Evolutionary conservation across 2,888 invertebrate genomes (phyloP).

Genomic region (Globia sparganii): DNA sequence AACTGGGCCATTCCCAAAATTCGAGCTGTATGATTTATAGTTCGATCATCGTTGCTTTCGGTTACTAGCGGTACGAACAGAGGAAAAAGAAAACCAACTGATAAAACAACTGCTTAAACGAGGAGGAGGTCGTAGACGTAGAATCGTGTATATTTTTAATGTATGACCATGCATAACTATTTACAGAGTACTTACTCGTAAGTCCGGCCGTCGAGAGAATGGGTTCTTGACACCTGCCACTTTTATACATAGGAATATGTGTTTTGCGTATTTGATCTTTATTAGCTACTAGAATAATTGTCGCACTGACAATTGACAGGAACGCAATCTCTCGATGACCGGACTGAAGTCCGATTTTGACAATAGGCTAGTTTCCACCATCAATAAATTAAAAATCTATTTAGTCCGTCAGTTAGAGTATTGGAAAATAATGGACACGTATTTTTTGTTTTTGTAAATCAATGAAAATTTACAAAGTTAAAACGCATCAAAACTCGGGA

Average conservation of each 20-base stretch:
- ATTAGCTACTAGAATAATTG: too few relatives aligned
- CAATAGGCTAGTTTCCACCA: too few relatives aligned
- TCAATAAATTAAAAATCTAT: too few relatives aligned
- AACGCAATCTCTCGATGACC: too few relatives aligned
- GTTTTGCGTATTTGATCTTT: not conserved
- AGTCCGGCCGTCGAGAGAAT: too few relatives aligned
- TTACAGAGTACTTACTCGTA: not conserved
- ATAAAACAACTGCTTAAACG: not conserved
- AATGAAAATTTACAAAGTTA: too few relatives aligned
- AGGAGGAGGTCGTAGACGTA: not conserved
- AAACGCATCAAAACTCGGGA: too few relatives aligned
- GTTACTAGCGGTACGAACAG: not conserved
- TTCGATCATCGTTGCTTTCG: conserved; percentile 24
- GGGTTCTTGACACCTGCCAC: not conserved
- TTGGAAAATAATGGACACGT: too few relatives aligned
- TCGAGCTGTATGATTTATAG: conserved; percentile 50
- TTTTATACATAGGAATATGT: not conserved
- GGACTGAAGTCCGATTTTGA: not conserved
- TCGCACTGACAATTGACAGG: too few relatives aligned
- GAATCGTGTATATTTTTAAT: not conserved
- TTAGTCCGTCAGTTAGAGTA: too few relatives aligned
- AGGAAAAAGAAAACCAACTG: conserved; percentile 12
- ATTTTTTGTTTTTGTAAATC: too few relatives aligned
- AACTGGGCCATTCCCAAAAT: conserved; percentile 31
- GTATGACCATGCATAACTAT: not conserved